These are phyloP conservation scores for Takifugu rubripes DNA, from an alignment of 2,797 vertebrate genomes.

Conservation along the genomic window DNA sequence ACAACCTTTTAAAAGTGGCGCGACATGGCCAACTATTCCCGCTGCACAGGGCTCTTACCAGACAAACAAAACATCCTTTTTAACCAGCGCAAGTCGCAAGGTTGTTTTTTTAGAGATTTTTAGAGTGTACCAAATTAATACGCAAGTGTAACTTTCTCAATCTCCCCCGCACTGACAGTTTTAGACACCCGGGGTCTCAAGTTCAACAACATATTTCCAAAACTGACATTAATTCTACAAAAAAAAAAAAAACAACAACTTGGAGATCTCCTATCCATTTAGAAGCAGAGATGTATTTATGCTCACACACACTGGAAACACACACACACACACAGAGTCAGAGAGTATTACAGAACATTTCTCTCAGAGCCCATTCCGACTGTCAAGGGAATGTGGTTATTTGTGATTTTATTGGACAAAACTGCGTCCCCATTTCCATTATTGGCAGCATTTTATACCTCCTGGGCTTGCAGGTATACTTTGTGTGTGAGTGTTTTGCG, in stretches of 20 bases:
- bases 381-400: conserved; percentile 70
- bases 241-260: conserved; percentile 78
- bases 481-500: conserved; percentile 11
- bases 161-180: conserved; percentile 9
- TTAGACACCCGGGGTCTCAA: conserved; percentile 48
- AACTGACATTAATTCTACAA: conserved; percentile 79
- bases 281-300: conserved; percentile 51
- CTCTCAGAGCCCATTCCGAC: conserved; percentile 46
- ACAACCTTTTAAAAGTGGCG: not conserved
- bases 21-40: not conserved
- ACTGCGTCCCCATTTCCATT: conserved; percentile 65
- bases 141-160: conserved; percentile 11
- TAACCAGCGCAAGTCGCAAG: too few relatives aligned
- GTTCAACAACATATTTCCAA: conserved; percentile 74
- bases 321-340: conserved; percentile 39
- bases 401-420: conserved; percentile 68
- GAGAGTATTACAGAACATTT: conserved; percentile 46
- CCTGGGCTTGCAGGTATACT: conserved; percentile 25
- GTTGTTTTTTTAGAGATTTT: too few relatives aligned
- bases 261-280: conserved; percentile 63
- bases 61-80: not conserved
- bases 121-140: not conserved
- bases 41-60: not conserved
- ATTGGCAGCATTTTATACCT: conserved; percentile 50
- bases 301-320: conserved; percentile 18